Evolutionary conservation across 1,140 invertebrate species (phyloP).

Genomic region (Drosophila guanche): DNA sequence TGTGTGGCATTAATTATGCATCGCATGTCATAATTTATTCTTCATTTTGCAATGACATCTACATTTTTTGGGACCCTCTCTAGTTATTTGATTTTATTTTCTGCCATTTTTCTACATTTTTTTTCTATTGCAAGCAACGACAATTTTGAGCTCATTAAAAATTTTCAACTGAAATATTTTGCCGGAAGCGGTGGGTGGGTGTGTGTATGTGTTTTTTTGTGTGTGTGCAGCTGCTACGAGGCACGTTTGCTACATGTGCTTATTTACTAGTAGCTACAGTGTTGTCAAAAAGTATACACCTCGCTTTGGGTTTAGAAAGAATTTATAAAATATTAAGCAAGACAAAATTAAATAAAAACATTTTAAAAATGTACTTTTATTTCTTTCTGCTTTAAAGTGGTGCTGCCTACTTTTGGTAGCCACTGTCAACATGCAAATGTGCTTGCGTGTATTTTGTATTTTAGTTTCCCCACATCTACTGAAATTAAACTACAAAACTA

Average conservation of each 20-base stretch:
- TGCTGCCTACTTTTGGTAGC: conserved; percentile 22
- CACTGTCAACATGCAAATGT: conserved; percentile 21
- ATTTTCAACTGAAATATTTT: conserved; percentile 80
- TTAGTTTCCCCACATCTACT: conserved; percentile 63
- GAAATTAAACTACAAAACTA: conserved; percentile 69
- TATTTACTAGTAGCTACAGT: conserved; percentile 50
- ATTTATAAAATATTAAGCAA: background rate
- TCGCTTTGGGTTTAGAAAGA: conserved; percentile 5
- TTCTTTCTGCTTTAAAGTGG: conserved; percentile 1
- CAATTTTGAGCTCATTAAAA: conserved; percentile 77
- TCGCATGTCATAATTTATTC: conserved; percentile 24
- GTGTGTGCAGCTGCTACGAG: conserved; percentile 24
- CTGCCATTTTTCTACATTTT: conserved; percentile 20
- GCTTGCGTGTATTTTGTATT: conserved; percentile 46
- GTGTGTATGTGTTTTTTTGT: conserved; percentile 23
- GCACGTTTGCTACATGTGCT: conserved; percentile 35
- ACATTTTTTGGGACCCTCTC: background rate
- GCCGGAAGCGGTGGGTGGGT: conserved; percentile 54
- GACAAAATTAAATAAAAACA: too few relatives aligned
- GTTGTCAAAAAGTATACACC: conserved; percentile 13
- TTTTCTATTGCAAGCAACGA: conserved; percentile 16
- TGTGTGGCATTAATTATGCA: background rate
- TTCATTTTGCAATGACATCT: conserved; percentile 15
- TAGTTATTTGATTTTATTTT: conserved; percentile 27
- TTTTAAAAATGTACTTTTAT: background rate